Evolutionary conservation across 2,113 vertebrate genomes (phyloP), one percentile per base, ranked within the genome.

Genomic region (Syngnathus typhle): DNA sequence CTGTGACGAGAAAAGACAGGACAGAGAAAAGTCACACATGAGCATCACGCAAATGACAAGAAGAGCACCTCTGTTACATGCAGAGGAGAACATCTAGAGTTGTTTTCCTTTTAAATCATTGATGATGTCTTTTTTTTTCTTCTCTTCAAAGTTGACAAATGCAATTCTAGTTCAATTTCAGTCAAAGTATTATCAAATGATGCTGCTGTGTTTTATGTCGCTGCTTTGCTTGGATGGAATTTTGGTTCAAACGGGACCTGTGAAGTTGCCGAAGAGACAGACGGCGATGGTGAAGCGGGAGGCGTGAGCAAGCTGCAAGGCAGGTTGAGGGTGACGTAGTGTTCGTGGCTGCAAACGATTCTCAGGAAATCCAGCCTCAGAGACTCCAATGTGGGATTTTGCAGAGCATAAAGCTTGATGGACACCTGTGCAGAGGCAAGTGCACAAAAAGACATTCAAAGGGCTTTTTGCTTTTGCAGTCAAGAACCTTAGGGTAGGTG

Each of bases 301-400:
- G 97, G 96, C 0, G 97, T 98, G 47, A 98, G 95, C 59, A 98
- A 84, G 72, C 96, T 95, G 83, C 95, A 98, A 68, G 97, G 97
- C 69, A 98, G 89, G 69, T 98, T 98, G 56, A 99, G 84, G n/a
- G 96, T 97, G 70, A 98, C 96, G 0, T 98, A 99, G 82, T 99
- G 97, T 69, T 99, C 97, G 0, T 99, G 97, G 83, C 96, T 99
- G 78, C 95, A 96, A 63, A 98, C 80, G 18, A 99, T 95, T 74
- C 96, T 90, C 71, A 99, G 87, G 81, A 99, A 98, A 81, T 99
- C 97, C 66, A 98, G 86, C 81, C 92, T 92, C 87, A 99, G 75
- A 38, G 96, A 98, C n/a, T 92, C 93, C 82, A 99, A 88, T 62
- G 93, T 98, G 59, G 94, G 95, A 75, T 93, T 96, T 81, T 95